Base-by-base conservation (phyloP, 1,140 invertebrate species). In the Sarcophaga bullata region DNA sequence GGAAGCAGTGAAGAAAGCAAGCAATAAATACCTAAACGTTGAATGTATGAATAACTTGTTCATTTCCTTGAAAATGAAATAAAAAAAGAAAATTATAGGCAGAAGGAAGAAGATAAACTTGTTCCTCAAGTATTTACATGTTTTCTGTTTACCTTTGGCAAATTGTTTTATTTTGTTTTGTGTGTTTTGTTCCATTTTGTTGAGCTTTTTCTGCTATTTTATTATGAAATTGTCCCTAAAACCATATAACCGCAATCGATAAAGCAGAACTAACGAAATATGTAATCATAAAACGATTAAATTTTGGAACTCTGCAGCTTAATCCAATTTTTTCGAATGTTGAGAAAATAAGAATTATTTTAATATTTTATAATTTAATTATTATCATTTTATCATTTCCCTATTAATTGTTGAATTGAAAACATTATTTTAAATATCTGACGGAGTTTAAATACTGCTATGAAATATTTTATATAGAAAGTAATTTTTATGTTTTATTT, bases 41-140 rank as follows among this genome's bases (percentile, higher is more conserved):
- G 15, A 25, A 10, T 68, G 15, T 6, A n/a, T 68, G 15, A 68
- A 68, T 8, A 25, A 68, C 8, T 10, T 13, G 13, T 52, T 52
- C 8, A 10, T 52, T 52, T 52, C 50, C 17, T 8, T 37, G 25
- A 37, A 37, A 37, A 25, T 19, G 17, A 17, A n/a, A n/a, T n/a
- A n/a, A n/a, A n/a, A 72, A 62, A 62, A 62, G 15, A n/a, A n/a
- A 62, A 72, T 72, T 25, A 72, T 72, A 19, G 37, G 17, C 62
- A 72, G 19, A 72, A n/a, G 17, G 37, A 25, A 17, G 52, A 19
- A 25, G 62, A 17, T 50, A 78, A 78, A 78, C 75, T 78, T 78
- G 48, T 50, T 50, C 48, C 75, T 78, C 50, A 78, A 78, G 75
- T 78, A 78, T 78, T 78, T 78, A 50, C 75, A 25, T 78, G 73